phyloP scores from a whole-genome alignment of 2,888 invertebrate species.

The Sarcophaga variegata region DNA sequence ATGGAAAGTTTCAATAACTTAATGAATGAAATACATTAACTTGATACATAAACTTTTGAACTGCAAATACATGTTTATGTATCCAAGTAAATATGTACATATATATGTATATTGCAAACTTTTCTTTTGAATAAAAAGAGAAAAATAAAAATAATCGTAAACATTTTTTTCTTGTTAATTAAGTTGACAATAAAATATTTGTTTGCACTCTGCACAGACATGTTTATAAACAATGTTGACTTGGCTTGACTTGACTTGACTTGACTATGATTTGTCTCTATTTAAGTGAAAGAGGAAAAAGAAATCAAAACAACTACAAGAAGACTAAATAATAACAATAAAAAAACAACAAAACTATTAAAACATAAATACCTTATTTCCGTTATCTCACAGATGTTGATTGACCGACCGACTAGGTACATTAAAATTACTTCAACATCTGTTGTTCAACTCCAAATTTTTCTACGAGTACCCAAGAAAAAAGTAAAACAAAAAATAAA shows the following conservation, averaged over 20 bases:
- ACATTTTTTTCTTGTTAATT: slow-evolving; percentile 5
- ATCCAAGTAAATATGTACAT: too few species aligned
- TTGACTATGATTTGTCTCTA: slow-evolving; percentile 7
- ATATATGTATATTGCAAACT: too few species aligned
- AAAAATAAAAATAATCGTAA: neutral
- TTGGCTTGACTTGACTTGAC: too few species aligned
- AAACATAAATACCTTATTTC: slow-evolving; percentile 32
- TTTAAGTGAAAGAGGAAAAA: slow-evolving; percentile 27
- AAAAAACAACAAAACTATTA: neutral
- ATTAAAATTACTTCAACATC: slow-evolving; percentile 54
- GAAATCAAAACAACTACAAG: neutral
- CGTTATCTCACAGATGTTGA: slow-evolving; percentile 51
- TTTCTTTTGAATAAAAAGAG: neutral
- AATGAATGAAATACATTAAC: too few species aligned
- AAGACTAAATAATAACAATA: neutral
- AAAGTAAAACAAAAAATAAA: neutral
- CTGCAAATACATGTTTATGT: too few species aligned
- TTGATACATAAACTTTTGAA: too few species aligned
- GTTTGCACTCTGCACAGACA: slow-evolving; percentile 10
- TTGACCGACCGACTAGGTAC: neutral
- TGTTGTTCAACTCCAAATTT: slow-evolving; percentile 13
- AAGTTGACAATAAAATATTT: slow-evolving; percentile 38
- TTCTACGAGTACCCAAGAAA: neutral
- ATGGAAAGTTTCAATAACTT: too few species aligned
- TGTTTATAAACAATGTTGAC: slow-evolving; percentile 26